These are phyloP conservation scores for Calameuta idolon DNA, from an alignment of 2,888 invertebrate genomes.

Conservation along the genomic window DNA sequence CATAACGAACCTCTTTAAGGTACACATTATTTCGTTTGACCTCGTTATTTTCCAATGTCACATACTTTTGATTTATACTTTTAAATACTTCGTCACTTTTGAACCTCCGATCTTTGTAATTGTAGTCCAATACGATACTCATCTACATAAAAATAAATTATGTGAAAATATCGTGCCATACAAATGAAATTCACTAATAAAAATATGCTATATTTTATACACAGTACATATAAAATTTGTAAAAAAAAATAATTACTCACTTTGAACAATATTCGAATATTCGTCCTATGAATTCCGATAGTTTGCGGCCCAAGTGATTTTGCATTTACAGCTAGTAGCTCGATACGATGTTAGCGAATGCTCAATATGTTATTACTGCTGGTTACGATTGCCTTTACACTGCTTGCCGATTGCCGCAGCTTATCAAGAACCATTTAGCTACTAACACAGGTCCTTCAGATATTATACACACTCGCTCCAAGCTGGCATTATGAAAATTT, in stretches of 20 bases:
- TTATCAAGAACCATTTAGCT: not conserved
- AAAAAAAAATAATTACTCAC: not conserved
- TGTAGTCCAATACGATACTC: not conserved
- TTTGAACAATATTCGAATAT: not conserved
- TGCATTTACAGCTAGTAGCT: not conserved
- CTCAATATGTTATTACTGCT: not conserved
- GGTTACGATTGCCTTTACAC: not conserved
- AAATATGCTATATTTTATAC: not conserved
- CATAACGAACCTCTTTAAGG: slow-evolving; percentile 34
- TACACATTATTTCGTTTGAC: slow-evolving; percentile 35
- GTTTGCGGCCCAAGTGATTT: not conserved
- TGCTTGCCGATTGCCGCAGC: not conserved
- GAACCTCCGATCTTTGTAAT: not conserved
- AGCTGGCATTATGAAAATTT: not conserved
- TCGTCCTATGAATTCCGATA: not conserved
- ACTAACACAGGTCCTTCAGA: not conserved
- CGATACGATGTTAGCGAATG: not conserved
- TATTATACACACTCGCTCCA: not conserved
- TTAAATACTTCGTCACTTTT: slow-evolving; percentile 34
- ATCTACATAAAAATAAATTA: not conserved
- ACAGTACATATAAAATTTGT: not conserved
- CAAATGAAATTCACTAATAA: not conserved
- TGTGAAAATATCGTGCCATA: not conserved
- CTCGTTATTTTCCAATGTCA: slow-evolving; percentile 38
- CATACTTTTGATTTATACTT: slow-evolving; percentile 37